Percentiles rank a stretch among this genome's conserved stretches.
These are phyloP conservation scores for Lapara coniferarum DNA, from an alignment of 2,888 invertebrate genomes.

Conservation along the genomic window DNA sequence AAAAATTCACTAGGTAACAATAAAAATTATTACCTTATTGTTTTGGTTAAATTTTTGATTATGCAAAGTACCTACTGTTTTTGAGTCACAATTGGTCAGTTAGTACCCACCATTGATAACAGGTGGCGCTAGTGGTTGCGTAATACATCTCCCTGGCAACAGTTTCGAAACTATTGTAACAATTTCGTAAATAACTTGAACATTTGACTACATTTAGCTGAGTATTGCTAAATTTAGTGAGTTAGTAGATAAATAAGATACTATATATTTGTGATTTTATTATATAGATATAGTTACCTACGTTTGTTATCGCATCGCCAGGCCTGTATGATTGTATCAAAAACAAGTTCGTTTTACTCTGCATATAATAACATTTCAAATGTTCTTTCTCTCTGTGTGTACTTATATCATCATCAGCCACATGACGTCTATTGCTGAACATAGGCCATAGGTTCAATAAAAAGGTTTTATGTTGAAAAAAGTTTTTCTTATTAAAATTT, in stretches of 20 bases:
- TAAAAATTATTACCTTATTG: background rate
- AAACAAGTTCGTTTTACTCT: no score
- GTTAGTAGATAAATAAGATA: background rate
- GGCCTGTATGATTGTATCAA: no score
- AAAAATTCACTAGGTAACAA: slow-evolving; percentile 22
- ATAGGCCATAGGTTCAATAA: no score
- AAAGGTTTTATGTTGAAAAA: no score
- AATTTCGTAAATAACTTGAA: background rate
- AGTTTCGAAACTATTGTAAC: slow-evolving; percentile 11
- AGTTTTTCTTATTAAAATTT: no score
- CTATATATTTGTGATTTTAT: no score
- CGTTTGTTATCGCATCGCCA: no score
- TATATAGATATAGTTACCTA: no score
- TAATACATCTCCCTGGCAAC: slow-evolving; percentile 44
- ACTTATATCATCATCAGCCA: no score
- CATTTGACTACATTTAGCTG: background rate
- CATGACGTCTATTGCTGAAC: no score
- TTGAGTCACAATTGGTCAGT: slow-evolving; percentile 29
- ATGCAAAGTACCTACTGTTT: slow-evolving; percentile 11
- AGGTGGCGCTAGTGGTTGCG: slow-evolving; percentile 55
- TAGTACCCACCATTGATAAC: slow-evolving; percentile 36
- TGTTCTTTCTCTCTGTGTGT: no score
- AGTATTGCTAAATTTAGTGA: background rate
- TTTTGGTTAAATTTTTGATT: slow-evolving; percentile 30
- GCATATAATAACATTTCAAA: no score